Percentiles rank a stretch among this genome's conserved stretches.
Evolutionary conservation across 2,797 vertebrate genomes (phyloP).

Genomic region (Denticeps clupeoides): DNA sequence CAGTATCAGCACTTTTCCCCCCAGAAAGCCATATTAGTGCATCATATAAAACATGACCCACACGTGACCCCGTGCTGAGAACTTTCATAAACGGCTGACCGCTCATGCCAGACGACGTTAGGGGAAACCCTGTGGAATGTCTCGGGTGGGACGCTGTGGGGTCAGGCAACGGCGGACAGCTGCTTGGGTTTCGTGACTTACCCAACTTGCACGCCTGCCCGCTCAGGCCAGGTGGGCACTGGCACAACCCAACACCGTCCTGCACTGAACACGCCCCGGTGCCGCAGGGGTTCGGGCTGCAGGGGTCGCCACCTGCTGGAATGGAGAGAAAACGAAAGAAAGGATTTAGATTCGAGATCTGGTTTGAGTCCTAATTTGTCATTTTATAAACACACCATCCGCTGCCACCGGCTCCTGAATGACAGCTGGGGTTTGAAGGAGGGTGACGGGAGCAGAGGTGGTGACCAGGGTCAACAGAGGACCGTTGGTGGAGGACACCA

Average conservation of each 20-base stretch:
- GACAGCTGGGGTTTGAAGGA: constrained; percentile 21
- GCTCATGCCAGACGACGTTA: no score
- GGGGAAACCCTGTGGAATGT: no score
- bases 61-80: no score
- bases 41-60: no score
- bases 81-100: no score
- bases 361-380: no score
- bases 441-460: constrained; percentile 24
- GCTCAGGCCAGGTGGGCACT: constrained; percentile 34
- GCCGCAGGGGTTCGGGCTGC: constrained; percentile 51
- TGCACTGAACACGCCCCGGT: constrained; percentile 44
- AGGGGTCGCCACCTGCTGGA: constrained; percentile 39
- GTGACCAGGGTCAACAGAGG: constrained; percentile 24
- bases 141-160: no score
- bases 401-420: constrained; percentile 14
- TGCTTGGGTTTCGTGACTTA: constrained; percentile 24
- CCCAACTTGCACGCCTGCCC: constrained; percentile 35
- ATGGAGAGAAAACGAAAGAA: not conserved
- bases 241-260: constrained; percentile 36
- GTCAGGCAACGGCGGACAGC: no score
- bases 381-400: constrained; percentile 15
- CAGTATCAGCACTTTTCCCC: no score
- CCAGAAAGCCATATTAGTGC: no score
- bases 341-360: no score
- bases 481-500: constrained; percentile 12